phyloP scores from a whole-genome alignment of 2,888 invertebrate genomes.

The Eupithecia inturbata region DNA sequence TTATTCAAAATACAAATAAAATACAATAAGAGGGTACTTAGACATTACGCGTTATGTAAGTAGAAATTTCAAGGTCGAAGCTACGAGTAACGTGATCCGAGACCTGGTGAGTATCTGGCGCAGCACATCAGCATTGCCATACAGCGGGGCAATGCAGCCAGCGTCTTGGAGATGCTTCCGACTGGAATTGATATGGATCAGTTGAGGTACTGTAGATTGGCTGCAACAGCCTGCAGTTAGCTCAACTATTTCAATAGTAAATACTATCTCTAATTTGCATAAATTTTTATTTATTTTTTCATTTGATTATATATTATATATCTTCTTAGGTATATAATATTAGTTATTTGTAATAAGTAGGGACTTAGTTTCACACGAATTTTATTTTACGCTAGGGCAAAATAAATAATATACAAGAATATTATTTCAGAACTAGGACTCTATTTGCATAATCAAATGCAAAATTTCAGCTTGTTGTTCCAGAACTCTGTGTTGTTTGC shows the following conservation, averaged over 20 bases:
- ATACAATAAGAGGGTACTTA: neutral
- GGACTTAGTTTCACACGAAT: neutral
- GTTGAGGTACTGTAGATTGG: neutral
- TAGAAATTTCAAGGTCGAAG: neutral
- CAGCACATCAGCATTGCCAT: conserved; percentile 1
- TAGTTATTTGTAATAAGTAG: neutral
- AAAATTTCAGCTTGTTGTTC: neutral
- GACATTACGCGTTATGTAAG: neutral
- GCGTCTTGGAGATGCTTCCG: neutral
- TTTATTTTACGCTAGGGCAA: neutral
- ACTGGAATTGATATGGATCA: neutral
- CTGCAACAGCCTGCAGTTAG: neutral
- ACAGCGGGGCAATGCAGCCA: conserved; percentile 2
- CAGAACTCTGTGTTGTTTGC: neutral
- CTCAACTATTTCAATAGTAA: neutral
- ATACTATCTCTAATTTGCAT: neutral
- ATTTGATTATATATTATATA: too few relatives aligned
- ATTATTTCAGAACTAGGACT: neutral
- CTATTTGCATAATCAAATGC: neutral
- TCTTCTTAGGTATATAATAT: neutral
- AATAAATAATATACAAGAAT: neutral
- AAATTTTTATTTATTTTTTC: neutral
- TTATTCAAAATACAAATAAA: neutral
- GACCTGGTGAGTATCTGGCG: neutral
- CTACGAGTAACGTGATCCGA: neutral